Evolutionary conservation across 2,113 vertebrate species (phyloP), one percentile per base, ranked within the genome.

Genomic region (Macroglossus sobrinus): DNA sequence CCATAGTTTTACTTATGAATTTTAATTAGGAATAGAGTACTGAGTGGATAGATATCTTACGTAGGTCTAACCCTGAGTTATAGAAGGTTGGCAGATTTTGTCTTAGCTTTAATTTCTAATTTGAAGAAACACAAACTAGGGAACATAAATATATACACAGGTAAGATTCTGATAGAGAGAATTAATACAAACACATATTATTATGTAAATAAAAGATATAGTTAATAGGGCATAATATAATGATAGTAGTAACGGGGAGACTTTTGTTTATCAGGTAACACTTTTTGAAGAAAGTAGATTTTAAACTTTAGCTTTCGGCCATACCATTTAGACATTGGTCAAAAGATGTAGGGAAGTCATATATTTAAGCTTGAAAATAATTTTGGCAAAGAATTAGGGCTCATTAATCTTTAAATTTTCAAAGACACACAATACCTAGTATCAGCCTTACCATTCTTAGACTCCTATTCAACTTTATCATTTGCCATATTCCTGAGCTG

Each of bases 41-140:
- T 69, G 84, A 89, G 28, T 88, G 93, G 94, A 93, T 16, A 95
- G 38, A 35, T 43, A 85, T 45, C 91, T 94, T 55, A 81, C 47
- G 12, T 93, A 47, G 24, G 78, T 68, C 33, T 43, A 81, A 85
- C 43, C 47, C 30, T 69, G 38, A 40, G 57, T 88, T 93, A 91
- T 12, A 84, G 59, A 85, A 76, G 12, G 33, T 12, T 93, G 59
- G 28, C 11, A 96, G 63, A 85, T 89, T 89, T 82, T 76, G 10
- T 7, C 35, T 86, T 93, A 16, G 50, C 74, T 38, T 88, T 93
- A 28, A 82, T 97, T 85, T 97, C 30, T 88, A 95, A 89, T 57
- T 61, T 81, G 15, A 94, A 33, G 47, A 84, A 94, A 85, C n/a
- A 71, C 15, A 80, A 66, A 47, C 33, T 91, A 79, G 11, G 18